Evolutionary conservation across 2,888 invertebrate genomes (phyloP).

Genomic region (Malthinus flaveolus): DNA sequence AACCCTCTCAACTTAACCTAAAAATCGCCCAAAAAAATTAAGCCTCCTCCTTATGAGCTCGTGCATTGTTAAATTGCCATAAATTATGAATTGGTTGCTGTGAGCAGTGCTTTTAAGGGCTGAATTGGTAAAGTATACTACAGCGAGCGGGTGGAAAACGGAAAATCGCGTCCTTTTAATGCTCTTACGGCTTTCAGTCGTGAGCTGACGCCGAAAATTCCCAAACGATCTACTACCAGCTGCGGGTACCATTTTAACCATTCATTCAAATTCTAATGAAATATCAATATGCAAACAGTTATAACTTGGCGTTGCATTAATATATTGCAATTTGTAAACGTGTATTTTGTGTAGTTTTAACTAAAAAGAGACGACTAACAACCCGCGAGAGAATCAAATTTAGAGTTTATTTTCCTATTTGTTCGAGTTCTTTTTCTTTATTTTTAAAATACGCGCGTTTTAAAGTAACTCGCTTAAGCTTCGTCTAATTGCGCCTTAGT

Average conservation of each 20-base stretch:
- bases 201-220: slow-evolving; percentile 27
- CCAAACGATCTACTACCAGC: slow-evolving; percentile 28
- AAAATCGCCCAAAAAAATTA: slow-evolving; percentile 35
- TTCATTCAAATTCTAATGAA: slow-evolving; percentile 36
- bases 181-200: slow-evolving; percentile 33
- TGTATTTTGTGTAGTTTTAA: neutral
- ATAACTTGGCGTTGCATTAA: slow-evolving; percentile 23
- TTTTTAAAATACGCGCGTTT: neutral
- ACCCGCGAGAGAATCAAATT: neutral
- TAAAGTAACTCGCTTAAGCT: neutral
- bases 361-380: too few relatives aligned
- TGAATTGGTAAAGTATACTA: slow-evolving; percentile 41
- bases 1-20: slow-evolving; percentile 31
- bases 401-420: neutral
- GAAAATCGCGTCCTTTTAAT: slow-evolving; percentile 36
- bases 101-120: slow-evolving; percentile 45
- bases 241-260: slow-evolving; percentile 30
- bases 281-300: slow-evolving; percentile 34
- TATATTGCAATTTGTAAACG: slow-evolving; percentile 14
- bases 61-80: slow-evolving; percentile 44
- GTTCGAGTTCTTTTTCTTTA: neutral
- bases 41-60: slow-evolving; percentile 36
- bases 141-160: slow-evolving; percentile 38
- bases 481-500: neutral
- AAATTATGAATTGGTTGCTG: slow-evolving; percentile 47